Evolutionary conservation across 1,140 invertebrate genomes (phyloP).

Genomic region (Aphaenogaster ashmeadi): DNA sequence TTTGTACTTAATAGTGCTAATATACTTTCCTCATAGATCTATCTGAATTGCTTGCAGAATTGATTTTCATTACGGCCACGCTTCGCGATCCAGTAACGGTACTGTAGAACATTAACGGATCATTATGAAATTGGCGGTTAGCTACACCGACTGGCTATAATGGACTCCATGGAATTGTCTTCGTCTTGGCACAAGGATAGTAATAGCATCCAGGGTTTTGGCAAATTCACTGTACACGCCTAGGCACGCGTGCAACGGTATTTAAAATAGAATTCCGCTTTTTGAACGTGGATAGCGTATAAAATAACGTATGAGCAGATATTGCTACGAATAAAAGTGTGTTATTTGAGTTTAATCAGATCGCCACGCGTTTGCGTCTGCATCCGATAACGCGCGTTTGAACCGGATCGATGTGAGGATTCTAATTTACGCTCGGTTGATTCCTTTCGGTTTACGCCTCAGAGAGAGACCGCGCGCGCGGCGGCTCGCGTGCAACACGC

Average conservation of each 20-base stretch:
- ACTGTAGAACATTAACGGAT: slow-evolving; percentile 19
- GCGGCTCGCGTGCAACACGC: slow-evolving; percentile 8
- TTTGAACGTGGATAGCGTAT: background rate
- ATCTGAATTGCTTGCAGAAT: slow-evolving; percentile 15
- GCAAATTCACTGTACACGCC: slow-evolving; percentile 17
- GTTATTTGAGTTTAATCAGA: slow-evolving; percentile 35
- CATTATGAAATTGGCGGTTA: slow-evolving; percentile 64
- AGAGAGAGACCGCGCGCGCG: background rate
- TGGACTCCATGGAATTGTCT: slow-evolving; percentile 63
- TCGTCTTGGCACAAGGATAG: slow-evolving; percentile 51
- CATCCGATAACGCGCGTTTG: slow-evolving; percentile 24
- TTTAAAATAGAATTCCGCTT: slow-evolving; percentile 43
- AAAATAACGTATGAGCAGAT: slow-evolving; percentile 26
- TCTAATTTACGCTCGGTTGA: slow-evolving; percentile 35
- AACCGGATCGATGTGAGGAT: slow-evolving; percentile 19
- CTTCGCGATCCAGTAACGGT: background rate
- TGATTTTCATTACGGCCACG: background rate
- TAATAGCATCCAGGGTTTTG: slow-evolving; percentile 22
- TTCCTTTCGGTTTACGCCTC: slow-evolving; percentile 21
- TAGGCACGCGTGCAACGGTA: background rate
- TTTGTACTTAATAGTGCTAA: background rate
- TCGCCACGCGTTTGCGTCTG: background rate
- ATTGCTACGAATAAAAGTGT: slow-evolving; percentile 26
- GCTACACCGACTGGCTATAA: slow-evolving; percentile 54
- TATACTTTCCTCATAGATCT: background rate